Percentiles rank a stretch among this genome's conserved stretches.
Evolutionary conservation across 2,888 invertebrate genomes (phyloP).

Genomic region (Mythimna ferrago): DNA sequence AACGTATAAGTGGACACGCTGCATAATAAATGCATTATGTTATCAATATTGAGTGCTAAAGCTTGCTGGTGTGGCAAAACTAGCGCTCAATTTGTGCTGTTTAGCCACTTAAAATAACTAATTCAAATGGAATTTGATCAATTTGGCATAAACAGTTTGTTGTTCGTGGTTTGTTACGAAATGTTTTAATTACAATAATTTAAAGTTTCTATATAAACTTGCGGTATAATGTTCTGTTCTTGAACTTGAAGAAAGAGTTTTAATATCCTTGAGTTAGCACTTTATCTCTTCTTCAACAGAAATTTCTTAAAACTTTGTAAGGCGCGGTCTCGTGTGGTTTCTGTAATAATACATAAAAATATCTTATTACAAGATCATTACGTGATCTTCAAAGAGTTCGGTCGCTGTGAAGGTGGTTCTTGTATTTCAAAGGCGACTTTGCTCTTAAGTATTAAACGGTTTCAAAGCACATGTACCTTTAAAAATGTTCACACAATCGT

Average conservation of each 20-base stretch:
- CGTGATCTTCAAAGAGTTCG: slow-evolving; percentile 57
- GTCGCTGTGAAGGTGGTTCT: slow-evolving; percentile 39
- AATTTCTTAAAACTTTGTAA: slow-evolving; percentile 31
- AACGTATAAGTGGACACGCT: slow-evolving; percentile 34
- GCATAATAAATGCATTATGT: slow-evolving; percentile 49
- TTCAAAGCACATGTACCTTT: slow-evolving; percentile 43
- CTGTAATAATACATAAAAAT: slow-evolving; percentile 51
- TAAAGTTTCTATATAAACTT: not conserved
- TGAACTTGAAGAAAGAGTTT: slow-evolving; percentile 16
- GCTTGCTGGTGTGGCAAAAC: slow-evolving; percentile 30
- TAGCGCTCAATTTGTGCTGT: slow-evolving; percentile 30
- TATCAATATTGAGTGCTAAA: slow-evolving; percentile 48
- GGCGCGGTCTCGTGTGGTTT: slow-evolving; percentile 29
- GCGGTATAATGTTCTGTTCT: not conserved
- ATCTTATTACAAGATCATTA: slow-evolving; percentile 66
- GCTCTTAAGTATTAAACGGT: slow-evolving; percentile 49
- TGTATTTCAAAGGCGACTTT: slow-evolving; percentile 61
- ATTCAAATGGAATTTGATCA: slow-evolving; percentile 21
- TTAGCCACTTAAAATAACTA: slow-evolving; percentile 29
- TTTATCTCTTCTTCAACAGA: slow-evolving; percentile 11
- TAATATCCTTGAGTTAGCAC: slow-evolving; percentile 40
- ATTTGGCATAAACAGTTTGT: slow-evolving; percentile 10
- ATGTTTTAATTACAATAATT: slow-evolving; percentile 24
- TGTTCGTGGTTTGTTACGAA: slow-evolving; percentile 17
- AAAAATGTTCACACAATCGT: slow-evolving; percentile 49